phyloP scores from a whole-genome alignment of 2,113 vertebrate genomes.

The Xenopus laevis region DNA sequence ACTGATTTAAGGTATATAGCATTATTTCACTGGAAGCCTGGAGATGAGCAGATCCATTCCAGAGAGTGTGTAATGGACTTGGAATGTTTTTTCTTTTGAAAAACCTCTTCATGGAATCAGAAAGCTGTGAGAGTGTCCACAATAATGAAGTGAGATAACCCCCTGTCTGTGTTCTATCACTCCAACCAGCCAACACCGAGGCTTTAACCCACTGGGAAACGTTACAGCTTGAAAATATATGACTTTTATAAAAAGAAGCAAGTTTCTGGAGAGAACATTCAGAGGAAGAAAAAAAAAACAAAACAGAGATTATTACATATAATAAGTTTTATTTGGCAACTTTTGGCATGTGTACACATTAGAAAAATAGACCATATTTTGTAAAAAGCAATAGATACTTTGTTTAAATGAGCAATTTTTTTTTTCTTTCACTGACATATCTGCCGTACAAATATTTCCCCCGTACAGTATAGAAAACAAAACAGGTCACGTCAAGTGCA shows the following conservation, averaged over 20 bases:
- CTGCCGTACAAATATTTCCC: constrained; percentile 67
- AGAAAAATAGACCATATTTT: constrained; percentile 77
- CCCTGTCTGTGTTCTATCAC: neutral
- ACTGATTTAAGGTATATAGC: constrained; percentile 9
- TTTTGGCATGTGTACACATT: constrained; percentile 70
- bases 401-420: constrained; percentile 66
- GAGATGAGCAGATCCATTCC: neutral
- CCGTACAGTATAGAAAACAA: constrained; percentile 65
- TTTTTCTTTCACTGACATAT: constrained; percentile 67
- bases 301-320: constrained; percentile 47
- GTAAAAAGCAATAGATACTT: constrained; percentile 73
- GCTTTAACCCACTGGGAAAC: neutral
- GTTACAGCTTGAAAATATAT: neutral
- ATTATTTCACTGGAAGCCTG: constrained; percentile 1
- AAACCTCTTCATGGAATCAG: constrained; percentile 18
- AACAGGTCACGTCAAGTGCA: constrained; percentile 56
- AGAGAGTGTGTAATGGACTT: constrained; percentile 8
- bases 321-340: constrained; percentile 69
- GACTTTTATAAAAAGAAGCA: neutral
- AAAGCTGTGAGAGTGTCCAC: neutral
- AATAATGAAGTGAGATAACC: constrained; percentile 30
- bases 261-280: neutral
- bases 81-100: constrained; percentile 25
- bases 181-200: neutral
- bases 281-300: neutral